Evolutionary conservation across 1,140 invertebrate genomes (phyloP).

Genomic region (Coelopa frigida): DNA sequence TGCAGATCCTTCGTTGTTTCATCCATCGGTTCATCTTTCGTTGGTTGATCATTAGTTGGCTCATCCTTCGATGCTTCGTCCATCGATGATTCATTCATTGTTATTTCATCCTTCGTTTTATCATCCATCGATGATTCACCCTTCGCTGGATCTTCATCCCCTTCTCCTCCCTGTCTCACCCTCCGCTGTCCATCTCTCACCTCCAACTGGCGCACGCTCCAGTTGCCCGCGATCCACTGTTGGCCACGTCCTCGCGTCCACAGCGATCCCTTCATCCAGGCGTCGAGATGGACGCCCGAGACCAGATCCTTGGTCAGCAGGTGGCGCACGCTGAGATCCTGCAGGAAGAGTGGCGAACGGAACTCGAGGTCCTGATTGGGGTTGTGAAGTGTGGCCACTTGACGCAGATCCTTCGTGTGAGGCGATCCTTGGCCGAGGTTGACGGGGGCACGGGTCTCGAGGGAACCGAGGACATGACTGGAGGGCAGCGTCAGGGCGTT

Average conservation of each 20-base stretch:
- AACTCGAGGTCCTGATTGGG: slow-evolving; percentile 17
- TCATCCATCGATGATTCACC: neutral
- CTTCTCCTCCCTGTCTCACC: neutral
- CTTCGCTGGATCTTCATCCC: neutral
- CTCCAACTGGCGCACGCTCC: slow-evolving; percentile 26
- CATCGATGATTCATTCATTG: too few species aligned
- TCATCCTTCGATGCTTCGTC: too few species aligned
- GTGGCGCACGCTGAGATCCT: slow-evolving; percentile 18
- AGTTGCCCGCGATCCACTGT: slow-evolving; percentile 31
- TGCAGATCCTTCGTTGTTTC: too few species aligned
- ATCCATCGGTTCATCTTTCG: too few species aligned
- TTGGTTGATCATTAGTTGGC: too few species aligned
- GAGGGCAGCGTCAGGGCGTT: slow-evolving; percentile 26
- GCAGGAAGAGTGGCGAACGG: slow-evolving; percentile 30
- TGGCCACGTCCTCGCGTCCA: slow-evolving; percentile 17
- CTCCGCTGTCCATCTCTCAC: slow-evolving; percentile 15
- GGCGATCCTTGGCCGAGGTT: too few species aligned
- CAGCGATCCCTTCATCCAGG: slow-evolving; percentile 26
- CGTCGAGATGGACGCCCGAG: slow-evolving; percentile 28
- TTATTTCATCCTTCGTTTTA: too few species aligned
- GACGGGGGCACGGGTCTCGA: slow-evolving; percentile 16
- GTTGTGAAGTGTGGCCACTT: slow-evolving; percentile 25
- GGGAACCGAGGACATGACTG: slow-evolving; percentile 13
- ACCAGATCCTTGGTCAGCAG: slow-evolving; percentile 19
- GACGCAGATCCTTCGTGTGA: slow-evolving; percentile 23